Base-by-base conservation (phyloP, 2,888 invertebrate species). In the Diploptera punctata region DNA sequence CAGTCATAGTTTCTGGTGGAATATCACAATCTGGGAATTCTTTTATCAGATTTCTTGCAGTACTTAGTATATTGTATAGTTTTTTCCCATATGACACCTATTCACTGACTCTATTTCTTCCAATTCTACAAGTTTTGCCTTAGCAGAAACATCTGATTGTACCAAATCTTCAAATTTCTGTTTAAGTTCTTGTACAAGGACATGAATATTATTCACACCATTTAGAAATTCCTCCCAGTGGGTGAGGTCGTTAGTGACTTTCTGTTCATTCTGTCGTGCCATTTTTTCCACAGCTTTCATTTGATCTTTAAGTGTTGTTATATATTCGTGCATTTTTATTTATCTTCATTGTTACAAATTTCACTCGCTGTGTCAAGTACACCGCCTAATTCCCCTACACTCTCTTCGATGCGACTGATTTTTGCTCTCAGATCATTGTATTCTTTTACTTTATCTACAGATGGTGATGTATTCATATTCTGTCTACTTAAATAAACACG, bases 201-300 rank as follows among this genome's bases (percentile, higher is more conserved):
- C 82, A 62, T 82, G 84, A n/a, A 91, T 83, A 76, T 85, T 87
- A 52, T 88, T 85, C 2, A 91, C 86, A 26, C 89, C 88, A 16
- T 88, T 84, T 71, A 91, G 82, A 79, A 93, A 93, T 77, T 89
- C 90, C 49, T 88, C 86, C 93, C 93, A 93, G 77, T 89, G 88
- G 68, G 86, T 86, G 75, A 92, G 84, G 77, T 88, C 87, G 79
- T 89, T 87, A 70, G 84, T 84, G 1, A 87, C 86, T 74, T 87
- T 83, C 18, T 82, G 82, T 77, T 88, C 87, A 75, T 87, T 88
- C 73, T 88, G 86, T 52, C 85, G 84, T 0, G 89, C 90, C 65
- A 92, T 87, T 78, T 89, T 87, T 79, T 90, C 89, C 75, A 94
- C 91, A 9, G 90, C 90, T 72, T 86, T 85, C 0, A 91, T 87